These are phyloP conservation scores for Porites australiensis DNA, from an alignment of 64 coral and sea anemone genomes.

Conservation along the genomic window DNA sequence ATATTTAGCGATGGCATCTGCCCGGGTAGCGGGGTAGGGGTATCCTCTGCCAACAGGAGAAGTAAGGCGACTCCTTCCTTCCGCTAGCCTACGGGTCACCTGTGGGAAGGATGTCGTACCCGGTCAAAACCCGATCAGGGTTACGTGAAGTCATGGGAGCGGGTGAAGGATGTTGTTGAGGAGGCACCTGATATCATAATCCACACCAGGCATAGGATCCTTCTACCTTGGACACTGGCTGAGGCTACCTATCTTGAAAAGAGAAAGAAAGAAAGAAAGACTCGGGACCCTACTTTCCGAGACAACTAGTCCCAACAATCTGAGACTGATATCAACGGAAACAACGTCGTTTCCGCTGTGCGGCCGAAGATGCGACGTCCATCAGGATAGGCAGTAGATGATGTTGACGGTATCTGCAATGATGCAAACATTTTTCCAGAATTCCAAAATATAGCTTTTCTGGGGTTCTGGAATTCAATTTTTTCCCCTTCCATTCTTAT, in stretches of 20 bases:
- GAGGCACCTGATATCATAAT: neutral
- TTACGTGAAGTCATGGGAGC: constrained; percentile 38
- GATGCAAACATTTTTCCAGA: too few species aligned
- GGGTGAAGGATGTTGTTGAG: constrained; percentile 11
- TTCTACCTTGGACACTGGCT: constrained; percentile 33
- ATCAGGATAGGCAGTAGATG: neutral
- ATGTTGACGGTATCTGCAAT: too few species aligned
- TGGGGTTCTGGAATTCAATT: too few species aligned
- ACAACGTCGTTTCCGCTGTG: neutral
- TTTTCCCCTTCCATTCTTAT: too few species aligned
- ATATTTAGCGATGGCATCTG: too few species aligned
- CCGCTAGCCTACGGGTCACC: neutral
- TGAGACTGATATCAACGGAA: neutral
- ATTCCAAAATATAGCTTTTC: too few species aligned
- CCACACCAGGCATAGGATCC: constrained; percentile 20
- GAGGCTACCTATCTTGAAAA: constrained; percentile 33
- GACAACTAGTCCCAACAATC: neutral
- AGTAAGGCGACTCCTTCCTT: neutral
- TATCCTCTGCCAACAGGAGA: too few species aligned
- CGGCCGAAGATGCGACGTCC: too few species aligned
- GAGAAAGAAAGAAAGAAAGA: constrained; percentile 8
- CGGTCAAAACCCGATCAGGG: constrained; percentile 16
- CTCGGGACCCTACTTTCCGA: too few species aligned
- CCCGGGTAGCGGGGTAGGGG: neutral
- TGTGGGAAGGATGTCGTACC: neutral